Base-by-base conservation (phyloP, 2,888 invertebrate species). In the Yponomeuta malinellus region DNA sequence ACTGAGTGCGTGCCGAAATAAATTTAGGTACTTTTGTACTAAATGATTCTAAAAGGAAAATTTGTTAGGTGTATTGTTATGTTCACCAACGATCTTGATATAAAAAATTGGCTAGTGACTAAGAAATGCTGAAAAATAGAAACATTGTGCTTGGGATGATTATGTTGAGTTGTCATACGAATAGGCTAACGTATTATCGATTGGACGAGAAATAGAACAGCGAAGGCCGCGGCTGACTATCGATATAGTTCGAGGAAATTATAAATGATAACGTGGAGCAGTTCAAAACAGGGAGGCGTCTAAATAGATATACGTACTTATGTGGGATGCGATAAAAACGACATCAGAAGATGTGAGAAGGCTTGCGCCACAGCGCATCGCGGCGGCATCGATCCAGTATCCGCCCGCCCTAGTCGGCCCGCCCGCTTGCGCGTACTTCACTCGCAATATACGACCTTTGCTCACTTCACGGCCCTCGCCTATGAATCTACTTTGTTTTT, bases 401-500 rank as follows among this genome's bases (percentile, higher is more conserved):
- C 78, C 83, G 82, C 82, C 78, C 76, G 78, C 72, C 72, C 77
- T 77, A 43, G 43, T 43, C 43, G 43, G 43, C 43, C 76, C 48
- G 43, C 70, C 66, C 76, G 74, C 76, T 74, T 79, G 81, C 78
- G 81, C 88, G 82, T 81, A 88, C 88, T 90, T 90, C 90, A 90
- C 80, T 77, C 77, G 76, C 72, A 74, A 81, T 74, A 73, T 72
- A 78, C 74, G 78, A 78, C 77, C 76, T 75, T 82, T 78, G 84
- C 90, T 89, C 83, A 89, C 88, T 90, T 90, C 89, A 88, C 83
- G 76, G 77, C 71, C 72, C 70, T 72, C 78, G 79, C 75, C 80
- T 78, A 89, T 89, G 89, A 87, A 89, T 85, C 83, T 88, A 88
- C 84, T 79, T 79, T 85, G 84, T 86, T 88, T 86, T 89, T 87